Conservation (phyloP, 2,888 invertebrate genomes). For the Aelia acuminata region DNA sequence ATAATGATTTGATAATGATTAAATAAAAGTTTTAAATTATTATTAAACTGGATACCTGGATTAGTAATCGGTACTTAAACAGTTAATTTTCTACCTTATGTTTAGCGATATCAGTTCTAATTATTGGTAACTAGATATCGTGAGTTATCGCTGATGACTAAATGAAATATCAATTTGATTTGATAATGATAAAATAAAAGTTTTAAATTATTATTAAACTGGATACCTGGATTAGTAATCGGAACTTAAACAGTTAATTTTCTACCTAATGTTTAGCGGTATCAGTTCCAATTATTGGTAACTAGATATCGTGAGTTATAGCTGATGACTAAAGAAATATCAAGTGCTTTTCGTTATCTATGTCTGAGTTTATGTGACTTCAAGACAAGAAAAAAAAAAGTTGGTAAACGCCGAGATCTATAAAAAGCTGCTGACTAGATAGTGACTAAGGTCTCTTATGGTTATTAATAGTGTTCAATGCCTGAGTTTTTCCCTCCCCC, state of each 20-base stretch:
- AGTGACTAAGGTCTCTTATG: neutral
- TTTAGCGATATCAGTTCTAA: neutral
- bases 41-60: neutral
- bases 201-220: neutral
- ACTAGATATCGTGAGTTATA: neutral
- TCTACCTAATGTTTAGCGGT: neutral
- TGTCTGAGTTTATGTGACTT: neutral
- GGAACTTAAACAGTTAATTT: neutral
- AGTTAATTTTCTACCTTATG: neutral
- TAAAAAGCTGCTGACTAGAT: conserved; percentile 5
- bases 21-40: neutral
- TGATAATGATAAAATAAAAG: neutral
- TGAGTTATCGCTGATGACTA: neutral
- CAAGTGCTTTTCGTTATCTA: neutral
- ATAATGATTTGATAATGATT: neutral
- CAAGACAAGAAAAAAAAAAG: neutral
- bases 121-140: neutral
- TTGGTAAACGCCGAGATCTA: neutral
- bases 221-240: neutral
- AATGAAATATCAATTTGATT: neutral
- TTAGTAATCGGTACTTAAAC: neutral
- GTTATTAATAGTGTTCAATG: neutral
- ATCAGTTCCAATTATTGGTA: neutral
- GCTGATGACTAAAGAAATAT: neutral
- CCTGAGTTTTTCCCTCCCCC: neutral